phyloP scores from a whole-genome alignment of 2,797 vertebrate genomes.

The Avahi laniger region DNA sequence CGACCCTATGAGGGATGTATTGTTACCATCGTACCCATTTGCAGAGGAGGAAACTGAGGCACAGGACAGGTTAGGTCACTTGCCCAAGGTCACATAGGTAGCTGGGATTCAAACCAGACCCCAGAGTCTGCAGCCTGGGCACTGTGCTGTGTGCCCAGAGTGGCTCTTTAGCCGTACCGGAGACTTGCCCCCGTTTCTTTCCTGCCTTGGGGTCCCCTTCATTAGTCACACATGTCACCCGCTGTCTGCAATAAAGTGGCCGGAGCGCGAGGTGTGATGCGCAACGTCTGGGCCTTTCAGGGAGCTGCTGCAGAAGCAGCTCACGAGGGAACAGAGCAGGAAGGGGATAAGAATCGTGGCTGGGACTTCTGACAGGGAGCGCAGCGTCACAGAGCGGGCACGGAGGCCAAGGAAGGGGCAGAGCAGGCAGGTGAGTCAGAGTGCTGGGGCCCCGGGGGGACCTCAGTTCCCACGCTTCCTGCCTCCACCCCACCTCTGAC shows the following conservation, averaged over 20 bases:
- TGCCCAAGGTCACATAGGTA: neutral
- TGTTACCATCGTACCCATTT: neutral
- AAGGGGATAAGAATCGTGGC: neutral
- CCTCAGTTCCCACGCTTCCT: neutral
- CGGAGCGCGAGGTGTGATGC: neutral
- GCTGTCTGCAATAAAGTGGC: neutral
- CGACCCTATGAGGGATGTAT: too few species aligned
- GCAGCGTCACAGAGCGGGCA: neutral
- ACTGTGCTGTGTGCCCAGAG: neutral
- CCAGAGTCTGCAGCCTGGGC: neutral
- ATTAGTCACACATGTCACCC: neutral
- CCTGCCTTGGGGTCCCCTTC: neutral
- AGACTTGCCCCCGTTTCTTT: fast-evolving
- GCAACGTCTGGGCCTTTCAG: neutral
- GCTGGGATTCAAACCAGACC: neutral
- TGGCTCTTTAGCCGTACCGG: neutral
- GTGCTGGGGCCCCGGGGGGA: neutral
- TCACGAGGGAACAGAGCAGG: neutral
- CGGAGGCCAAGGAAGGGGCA: neutral
- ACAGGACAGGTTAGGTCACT: neutral
- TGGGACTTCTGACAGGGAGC: neutral
- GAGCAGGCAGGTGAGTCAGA: neutral
- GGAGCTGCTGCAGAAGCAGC: neutral
- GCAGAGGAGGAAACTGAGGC: neutral
- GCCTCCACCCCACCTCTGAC: neutral